Percentiles rank a stretch among this genome's conserved stretches.
Conservation (phyloP, 2,797 vertebrate species). For the Hippopotamyrus pictus region DNA sequence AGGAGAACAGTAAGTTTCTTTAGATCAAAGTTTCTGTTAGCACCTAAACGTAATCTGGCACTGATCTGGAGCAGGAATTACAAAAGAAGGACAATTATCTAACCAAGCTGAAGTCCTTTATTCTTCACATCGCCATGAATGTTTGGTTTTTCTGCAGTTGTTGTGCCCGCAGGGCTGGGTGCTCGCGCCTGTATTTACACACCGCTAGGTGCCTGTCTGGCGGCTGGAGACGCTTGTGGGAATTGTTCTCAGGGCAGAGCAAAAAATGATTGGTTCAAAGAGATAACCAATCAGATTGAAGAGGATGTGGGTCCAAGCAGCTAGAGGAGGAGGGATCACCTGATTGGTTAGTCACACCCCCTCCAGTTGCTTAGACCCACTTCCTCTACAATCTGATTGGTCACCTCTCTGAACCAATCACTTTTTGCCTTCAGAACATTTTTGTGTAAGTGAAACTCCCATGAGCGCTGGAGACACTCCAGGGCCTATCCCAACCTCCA, state of each 20-base stretch:
- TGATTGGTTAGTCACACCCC: background rate
- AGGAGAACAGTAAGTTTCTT: background rate
- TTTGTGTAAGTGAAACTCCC: background rate
- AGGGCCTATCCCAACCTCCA: conserved; percentile 42
- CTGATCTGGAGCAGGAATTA: background rate
- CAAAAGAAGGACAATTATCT: background rate
- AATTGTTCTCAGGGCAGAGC: conserved; percentile 15
- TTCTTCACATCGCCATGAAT: background rate
- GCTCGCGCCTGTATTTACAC: conserved; percentile 24
- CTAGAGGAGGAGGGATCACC: background rate
- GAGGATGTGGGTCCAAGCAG: background rate
- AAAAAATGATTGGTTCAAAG: background rate
- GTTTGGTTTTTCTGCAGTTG: background rate
- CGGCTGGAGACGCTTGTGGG: conserved; percentile 11
- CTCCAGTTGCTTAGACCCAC: background rate
- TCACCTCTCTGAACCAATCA: background rate
- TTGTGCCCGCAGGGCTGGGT: background rate
- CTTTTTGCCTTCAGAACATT: background rate
- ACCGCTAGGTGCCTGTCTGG: conserved; percentile 35
- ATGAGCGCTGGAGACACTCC: conserved; percentile 49
- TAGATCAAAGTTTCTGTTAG: background rate
- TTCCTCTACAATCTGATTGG: background rate
- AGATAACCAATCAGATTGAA: background rate
- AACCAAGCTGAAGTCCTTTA: background rate
- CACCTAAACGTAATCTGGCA: background rate